phyloP scores from a whole-genome alignment of 2,888 invertebrate species.

The Trichogramma dendrolimi region DNA sequence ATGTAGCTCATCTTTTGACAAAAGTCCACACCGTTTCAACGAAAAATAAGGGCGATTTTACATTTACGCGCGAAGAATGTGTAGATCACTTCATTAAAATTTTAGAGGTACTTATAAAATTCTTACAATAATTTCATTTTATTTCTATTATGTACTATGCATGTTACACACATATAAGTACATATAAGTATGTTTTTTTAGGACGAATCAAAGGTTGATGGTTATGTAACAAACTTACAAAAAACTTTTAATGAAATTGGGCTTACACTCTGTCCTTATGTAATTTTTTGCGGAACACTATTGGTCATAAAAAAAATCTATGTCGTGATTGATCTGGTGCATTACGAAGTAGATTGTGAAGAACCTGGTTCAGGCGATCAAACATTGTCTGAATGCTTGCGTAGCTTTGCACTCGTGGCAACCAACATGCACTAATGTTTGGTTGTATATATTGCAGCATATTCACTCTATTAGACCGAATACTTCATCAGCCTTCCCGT shows the following conservation, averaged over 20 bases:
- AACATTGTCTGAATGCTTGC: too few species aligned
- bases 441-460: constrained; percentile 15
- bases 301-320: constrained; percentile 12
- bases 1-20: constrained; percentile 1
- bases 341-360: constrained; percentile 18
- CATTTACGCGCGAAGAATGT: constrained; percentile 2
- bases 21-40: neutral
- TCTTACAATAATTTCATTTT: too few species aligned
- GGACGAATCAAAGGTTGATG: constrained; percentile 18
- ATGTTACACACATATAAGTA: too few species aligned
- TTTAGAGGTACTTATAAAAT: too few species aligned
- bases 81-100: neutral
- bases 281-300: constrained; percentile 18
- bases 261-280: constrained; percentile 10
- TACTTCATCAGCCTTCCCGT: constrained; percentile 16
- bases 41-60: constrained; percentile 2
- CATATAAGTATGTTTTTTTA: constrained; percentile 9
- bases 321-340: constrained; percentile 9
- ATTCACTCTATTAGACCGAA: constrained; percentile 10
- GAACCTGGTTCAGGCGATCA: too few species aligned
- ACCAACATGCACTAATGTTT: constrained; percentile 12
- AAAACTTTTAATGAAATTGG: constrained; percentile 6
- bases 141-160: neutral
- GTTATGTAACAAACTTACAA: constrained; percentile 8
- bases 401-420: too few species aligned